A percentile compares a stretch with the other conserved stretches of the same genome.
Evolutionary conservation across 2,797 vertebrate species (phyloP).

Genomic region (Fratercula arctica): DNA sequence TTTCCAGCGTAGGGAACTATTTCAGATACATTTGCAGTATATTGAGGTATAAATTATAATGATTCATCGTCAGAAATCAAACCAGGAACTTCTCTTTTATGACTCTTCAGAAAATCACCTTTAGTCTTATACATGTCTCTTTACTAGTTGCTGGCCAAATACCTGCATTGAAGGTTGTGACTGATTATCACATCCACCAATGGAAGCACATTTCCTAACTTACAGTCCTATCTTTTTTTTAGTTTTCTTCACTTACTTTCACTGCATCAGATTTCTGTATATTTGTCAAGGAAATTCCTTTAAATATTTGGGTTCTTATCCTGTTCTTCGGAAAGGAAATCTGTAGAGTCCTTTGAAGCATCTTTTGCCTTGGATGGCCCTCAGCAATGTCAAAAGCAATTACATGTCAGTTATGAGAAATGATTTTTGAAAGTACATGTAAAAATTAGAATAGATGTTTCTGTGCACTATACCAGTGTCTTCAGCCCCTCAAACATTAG

Average conservation of each 20-base stretch:
- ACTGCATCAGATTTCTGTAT: not conserved
- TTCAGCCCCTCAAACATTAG: not conserved
- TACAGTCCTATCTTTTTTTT: not conserved
- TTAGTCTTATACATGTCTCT: not conserved
- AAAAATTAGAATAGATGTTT: slow-evolving; percentile 45
- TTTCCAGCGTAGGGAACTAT: not conserved
- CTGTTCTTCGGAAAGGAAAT: slow-evolving; percentile 24
- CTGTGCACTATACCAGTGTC: not conserved
- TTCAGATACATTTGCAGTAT: not conserved
- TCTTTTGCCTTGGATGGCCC: not conserved
- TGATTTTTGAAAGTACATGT: not conserved
- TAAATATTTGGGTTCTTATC: slow-evolving; percentile 3
- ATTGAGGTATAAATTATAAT: not conserved
- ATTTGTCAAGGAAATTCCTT: not conserved
- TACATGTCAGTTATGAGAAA: not conserved
- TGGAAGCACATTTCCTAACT: not conserved
- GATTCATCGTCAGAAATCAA: not conserved
- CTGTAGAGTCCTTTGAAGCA: not conserved
- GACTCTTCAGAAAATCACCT: not conserved
- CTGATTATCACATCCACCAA: not conserved
- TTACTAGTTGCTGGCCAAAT: not conserved
- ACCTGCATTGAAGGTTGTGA: not conserved
- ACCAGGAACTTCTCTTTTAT: not conserved
- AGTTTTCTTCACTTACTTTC: not conserved
- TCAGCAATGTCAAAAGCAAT: slow-evolving; percentile 35